Evolutionary conservation across 2,888 invertebrate species (phyloP), one percentile per base, ranked within the genome.

Genomic region (Alloplasta piceator): DNA sequence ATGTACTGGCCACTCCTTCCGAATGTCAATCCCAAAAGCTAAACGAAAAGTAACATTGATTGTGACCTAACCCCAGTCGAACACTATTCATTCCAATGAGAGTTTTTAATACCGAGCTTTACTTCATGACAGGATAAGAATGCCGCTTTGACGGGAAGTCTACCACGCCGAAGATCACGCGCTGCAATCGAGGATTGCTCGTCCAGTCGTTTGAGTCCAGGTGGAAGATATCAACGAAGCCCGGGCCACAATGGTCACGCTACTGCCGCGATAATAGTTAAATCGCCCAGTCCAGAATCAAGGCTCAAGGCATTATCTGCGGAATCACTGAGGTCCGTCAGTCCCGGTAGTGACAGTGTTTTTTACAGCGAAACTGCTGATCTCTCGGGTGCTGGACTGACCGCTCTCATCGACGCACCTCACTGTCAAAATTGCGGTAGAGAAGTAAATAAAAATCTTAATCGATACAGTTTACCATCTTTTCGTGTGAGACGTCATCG

Each of bases 301-400:
- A 92, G 95, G 84, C 91, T 96, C 70, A 97, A 97, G 92, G 97
- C 97, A 7, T 94, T 97, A 79, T 97, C 97, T 86, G 96, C 97
- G 60, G 98, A 98, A 92, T 97, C 97, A 0, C 93, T 98, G 71
- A 94, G 97, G 63, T 97, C 97, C n/a, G 97, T 96, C 52, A 97
- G 97, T 88, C 97, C 97, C 4, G 97, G 98, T 36, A 97, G 97
- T 84, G 97, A 98, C 92, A 97, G 97, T 76, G 97, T 98, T 38
- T 98, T 98, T 92, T 97, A 97, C 93, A 97, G 97, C 89, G 97
- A 97, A 91, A 95, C 94, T 84, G 95, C 94, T 9, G 95, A 95
- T 90, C 93, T 93, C 72, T 89, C 89, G 16, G 93, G 93, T 80
- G 71, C 78, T 12, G 75, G 76, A 16, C 58, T 82, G 5, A 64